Evolutionary conservation across 2,888 invertebrate species (phyloP), one percentile per base, ranked within the genome.

Genomic region (Eurois occulta): DNA sequence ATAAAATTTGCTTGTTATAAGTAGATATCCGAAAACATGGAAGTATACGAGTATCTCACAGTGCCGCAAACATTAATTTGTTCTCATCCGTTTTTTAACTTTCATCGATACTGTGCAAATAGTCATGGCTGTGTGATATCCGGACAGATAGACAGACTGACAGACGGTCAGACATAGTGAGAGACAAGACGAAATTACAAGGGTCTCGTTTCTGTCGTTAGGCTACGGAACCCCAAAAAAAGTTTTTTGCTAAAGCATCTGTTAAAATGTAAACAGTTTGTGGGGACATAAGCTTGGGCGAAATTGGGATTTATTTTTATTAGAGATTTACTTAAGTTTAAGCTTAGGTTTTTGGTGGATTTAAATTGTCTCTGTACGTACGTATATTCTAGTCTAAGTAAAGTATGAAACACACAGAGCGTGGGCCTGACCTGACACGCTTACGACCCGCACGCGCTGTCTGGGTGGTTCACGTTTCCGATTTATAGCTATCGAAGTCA

Each of bases 221-320:
- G 38, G n/a, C n/a, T 38, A 64, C 7, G 38, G 64, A 16, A 24
- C 38, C 16, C n/a, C 16, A 13, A 64, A 32, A 64, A 41, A 7
- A 21, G 13, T 32, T 32, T 60, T n/a, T n/a, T 21, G n/a, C 18
- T 60, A 28, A 46, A 75, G 48, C 16, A 48, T 73, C 62, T 62
- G n/a, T 73, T 74, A n/a, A 32, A 72, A 60, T 38, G 28, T 72
- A 60, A 72, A 75, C 46, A 75, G 28, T 46, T 46, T 28, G 21
- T 24, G 5, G 11, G 18, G 24, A 16, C 46, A 38, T 62, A 24
- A 21, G 46, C n/a, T 71, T n/a, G 21, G 35, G 5, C 10, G 32
- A 10, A 38, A 46, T 46, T 46, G 18, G 18, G 70, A 41, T 64
- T 41, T n/a, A 28, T 35, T 71, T 35, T 46, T 21, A 35, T 58